Evolutionary conservation across 2,888 invertebrate species (phyloP).

Genomic region (Trichogramma dendrolimi): DNA sequence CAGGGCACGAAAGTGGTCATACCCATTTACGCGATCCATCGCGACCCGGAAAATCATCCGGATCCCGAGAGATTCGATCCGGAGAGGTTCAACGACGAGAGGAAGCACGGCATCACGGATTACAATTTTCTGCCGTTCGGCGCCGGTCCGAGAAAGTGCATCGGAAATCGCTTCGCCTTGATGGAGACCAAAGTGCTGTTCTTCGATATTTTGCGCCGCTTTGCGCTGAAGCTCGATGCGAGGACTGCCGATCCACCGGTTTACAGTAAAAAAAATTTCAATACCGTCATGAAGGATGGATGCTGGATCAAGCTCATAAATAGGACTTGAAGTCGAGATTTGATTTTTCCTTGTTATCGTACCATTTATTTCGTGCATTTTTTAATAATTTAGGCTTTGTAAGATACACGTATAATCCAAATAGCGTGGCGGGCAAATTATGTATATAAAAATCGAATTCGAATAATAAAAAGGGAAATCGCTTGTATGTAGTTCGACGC

Average conservation of each 20-base stretch:
- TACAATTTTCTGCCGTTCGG: slow-evolving; percentile 39
- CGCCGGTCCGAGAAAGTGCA: slow-evolving; percentile 39
- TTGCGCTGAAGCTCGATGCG: slow-evolving; percentile 38
- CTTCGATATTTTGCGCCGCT: slow-evolving; percentile 29
- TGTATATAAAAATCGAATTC: too few relatives aligned
- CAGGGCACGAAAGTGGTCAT: slow-evolving; percentile 24
- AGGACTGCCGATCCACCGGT: slow-evolving; percentile 50
- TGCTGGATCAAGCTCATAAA: slow-evolving; percentile 33
- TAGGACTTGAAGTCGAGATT: slow-evolving; percentile 8
- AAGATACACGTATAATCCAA: too few relatives aligned
- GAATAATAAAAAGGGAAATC: too few relatives aligned
- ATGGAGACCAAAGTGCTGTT: slow-evolving; percentile 39
- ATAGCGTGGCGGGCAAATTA: too few relatives aligned
- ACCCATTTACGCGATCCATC: slow-evolving; percentile 33
- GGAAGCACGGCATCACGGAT: slow-evolving; percentile 32
- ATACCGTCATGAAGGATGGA: slow-evolving; percentile 27
- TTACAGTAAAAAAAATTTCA: slow-evolving; percentile 24
- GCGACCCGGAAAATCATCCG: slow-evolving; percentile 36
- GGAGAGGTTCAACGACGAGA: slow-evolving; percentile 35
- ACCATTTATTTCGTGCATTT: too few relatives aligned
- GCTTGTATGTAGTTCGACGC: too few relatives aligned
- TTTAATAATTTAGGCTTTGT: too few relatives aligned
- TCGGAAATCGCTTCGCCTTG: slow-evolving; percentile 40
- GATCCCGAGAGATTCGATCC: slow-evolving; percentile 39
- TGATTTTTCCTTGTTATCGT: too few relatives aligned